Percentiles rank a stretch among this genome's conserved stretches.
Conservation (phyloP, 2,113 vertebrate species). For the Coptodon bakossiorum region DNA sequence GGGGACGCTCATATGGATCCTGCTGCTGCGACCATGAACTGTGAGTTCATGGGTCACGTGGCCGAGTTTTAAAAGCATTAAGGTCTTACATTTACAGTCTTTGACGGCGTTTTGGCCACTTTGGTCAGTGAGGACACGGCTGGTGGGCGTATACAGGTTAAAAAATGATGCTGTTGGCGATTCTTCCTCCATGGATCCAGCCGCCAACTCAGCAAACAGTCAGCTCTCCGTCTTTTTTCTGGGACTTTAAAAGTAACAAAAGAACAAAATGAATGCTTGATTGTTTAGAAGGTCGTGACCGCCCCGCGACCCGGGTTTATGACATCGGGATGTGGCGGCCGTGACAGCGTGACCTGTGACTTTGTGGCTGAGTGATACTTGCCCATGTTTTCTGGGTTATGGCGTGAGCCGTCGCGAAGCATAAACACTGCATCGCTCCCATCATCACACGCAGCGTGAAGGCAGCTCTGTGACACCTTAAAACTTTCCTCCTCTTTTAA, state of each 20-base stretch:
- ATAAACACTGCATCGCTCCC: background rate
- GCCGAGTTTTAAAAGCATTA: background rate
- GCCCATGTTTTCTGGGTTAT: rapidly evolving
- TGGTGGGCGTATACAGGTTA: background rate
- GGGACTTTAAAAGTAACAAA: background rate
- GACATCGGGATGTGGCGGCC: background rate
- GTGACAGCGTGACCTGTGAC: background rate
- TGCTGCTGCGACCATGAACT: background rate
- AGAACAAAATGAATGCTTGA: background rate
- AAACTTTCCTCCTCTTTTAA: background rate
- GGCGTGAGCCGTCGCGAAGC: rapidly evolving
- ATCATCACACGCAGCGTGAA: background rate
- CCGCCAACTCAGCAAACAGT: background rate
- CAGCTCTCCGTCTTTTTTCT: rapidly evolving
- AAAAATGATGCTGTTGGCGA: background rate
- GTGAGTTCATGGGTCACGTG: background rate
- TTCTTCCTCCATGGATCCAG: background rate
- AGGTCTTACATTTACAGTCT: background rate
- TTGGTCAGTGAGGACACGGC: background rate
- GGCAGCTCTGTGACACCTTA: background rate
- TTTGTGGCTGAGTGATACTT: background rate
- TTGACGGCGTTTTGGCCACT: rapidly evolving
- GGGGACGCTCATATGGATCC: background rate
- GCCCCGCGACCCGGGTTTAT: background rate
- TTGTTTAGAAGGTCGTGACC: rapidly evolving